Evolutionary conservation across 2,888 invertebrate genomes (phyloP).

Genomic region (Clistopyga incitator): DNA sequence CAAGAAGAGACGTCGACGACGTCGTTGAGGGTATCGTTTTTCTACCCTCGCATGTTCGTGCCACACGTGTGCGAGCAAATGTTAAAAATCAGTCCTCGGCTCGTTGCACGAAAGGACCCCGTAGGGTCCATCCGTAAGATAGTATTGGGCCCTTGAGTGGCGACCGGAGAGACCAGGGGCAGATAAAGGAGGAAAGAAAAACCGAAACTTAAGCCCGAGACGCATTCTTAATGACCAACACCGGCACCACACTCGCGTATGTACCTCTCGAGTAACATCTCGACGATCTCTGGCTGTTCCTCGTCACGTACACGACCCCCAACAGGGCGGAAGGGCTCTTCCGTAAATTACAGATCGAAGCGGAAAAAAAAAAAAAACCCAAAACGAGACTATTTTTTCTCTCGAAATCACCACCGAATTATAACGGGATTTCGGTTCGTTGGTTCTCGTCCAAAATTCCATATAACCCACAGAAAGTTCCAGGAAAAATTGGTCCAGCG

Average conservation of each 20-base stretch:
- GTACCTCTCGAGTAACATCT: slow-evolving; percentile 47
- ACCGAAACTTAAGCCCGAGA: slow-evolving; percentile 53
- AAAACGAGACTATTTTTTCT: slow-evolving; percentile 54
- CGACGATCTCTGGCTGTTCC: slow-evolving; percentile 49
- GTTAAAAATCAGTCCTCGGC: slow-evolving; percentile 62
- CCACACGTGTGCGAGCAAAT: slow-evolving; percentile 71
- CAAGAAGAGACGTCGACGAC: slow-evolving; percentile 24
- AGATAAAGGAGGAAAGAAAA: slow-evolving; percentile 47
- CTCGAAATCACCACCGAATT: slow-evolving; percentile 16
- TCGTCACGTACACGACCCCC: slow-evolving; percentile 66
- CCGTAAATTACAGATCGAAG: slow-evolving; percentile 9
- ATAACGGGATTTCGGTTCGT: slow-evolving; percentile 11
- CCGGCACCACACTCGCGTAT: slow-evolving; percentile 52
- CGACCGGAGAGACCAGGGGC: slow-evolving; percentile 19
- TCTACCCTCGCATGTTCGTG: slow-evolving; percentile 52
- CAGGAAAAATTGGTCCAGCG: not conserved
- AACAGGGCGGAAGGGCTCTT: slow-evolving; percentile 56
- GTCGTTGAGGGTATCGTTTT: slow-evolving; percentile 49
- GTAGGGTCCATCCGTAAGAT: slow-evolving; percentile 48
- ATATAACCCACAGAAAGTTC: not conserved
- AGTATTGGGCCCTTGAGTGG: slow-evolving; percentile 42
- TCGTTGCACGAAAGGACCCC: slow-evolving; percentile 63
- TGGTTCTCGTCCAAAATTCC: not conserved
- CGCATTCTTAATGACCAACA: slow-evolving; percentile 70
- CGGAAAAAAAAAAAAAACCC: slow-evolving; percentile 36